These are phyloP conservation scores for Musca domestica DNA, from an alignment of 1,140 invertebrate species.

Conservation along the genomic window DNA sequence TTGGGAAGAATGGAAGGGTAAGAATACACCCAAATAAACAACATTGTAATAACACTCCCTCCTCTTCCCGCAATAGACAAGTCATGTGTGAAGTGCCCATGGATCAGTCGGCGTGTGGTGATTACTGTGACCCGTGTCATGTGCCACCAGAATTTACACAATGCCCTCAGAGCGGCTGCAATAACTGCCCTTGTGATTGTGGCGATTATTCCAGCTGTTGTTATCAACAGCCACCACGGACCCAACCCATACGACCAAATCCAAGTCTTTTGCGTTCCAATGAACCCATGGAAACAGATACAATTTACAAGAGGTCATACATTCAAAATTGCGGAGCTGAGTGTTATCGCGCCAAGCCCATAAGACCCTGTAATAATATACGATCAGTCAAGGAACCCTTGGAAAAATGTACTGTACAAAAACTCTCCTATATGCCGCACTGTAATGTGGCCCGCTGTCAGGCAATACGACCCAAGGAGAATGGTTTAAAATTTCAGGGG, in stretches of 20 bases:
- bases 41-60: no score
- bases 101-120: conserved; percentile 30
- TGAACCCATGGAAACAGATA: conserved; percentile 58
- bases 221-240: conserved; percentile 61
- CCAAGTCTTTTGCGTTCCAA: conserved; percentile 56
- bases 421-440: conserved; percentile 59
- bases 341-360: conserved; percentile 38
- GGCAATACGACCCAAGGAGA: conserved; percentile 44
- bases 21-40: no score
- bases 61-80: background rate
- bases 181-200: conserved; percentile 41
- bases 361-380: conserved; percentile 50
- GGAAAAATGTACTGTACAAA: conserved; percentile 57
- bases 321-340: conserved; percentile 46
- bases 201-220: conserved; percentile 53
- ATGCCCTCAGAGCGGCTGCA: conserved; percentile 32
- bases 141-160: conserved; percentile 37
- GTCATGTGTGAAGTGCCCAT: conserved; percentile 18
- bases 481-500: conserved; percentile 57
- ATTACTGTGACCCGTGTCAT: conserved; percentile 34
- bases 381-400: conserved; percentile 50
- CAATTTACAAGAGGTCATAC: conserved; percentile 62
- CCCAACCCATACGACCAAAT: conserved; percentile 58
- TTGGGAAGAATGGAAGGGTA: no score
- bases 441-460: conserved; percentile 51